Evolutionary conservation across 1,140 invertebrate species (phyloP).

Genomic region (Saccostrea glomerata): DNA sequence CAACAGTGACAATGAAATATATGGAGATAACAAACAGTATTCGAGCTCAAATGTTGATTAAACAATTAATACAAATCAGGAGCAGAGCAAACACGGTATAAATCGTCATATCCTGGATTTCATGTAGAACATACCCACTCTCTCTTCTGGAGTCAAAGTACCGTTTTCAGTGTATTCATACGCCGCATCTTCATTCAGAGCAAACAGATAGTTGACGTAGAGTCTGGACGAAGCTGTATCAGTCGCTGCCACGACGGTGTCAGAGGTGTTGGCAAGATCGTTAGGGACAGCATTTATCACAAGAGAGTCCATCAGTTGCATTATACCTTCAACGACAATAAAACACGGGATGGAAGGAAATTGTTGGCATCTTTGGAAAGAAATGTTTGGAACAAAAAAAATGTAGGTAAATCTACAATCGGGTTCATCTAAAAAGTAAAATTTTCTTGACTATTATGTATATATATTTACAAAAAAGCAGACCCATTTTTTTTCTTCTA

Average conservation of each 20-base stretch:
- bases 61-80: too few relatives aligned
- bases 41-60: too few relatives aligned
- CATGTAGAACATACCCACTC: slow-evolving; percentile 47
- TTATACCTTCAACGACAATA: slow-evolving; percentile 40
- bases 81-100: too few relatives aligned
- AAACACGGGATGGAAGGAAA: neutral
- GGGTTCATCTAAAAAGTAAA: too few relatives aligned
- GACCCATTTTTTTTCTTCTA: too few relatives aligned
- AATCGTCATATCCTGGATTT: slow-evolving; percentile 45
- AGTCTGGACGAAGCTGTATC: slow-evolving; percentile 21
- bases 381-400: too few relatives aligned
- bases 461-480: too few relatives aligned
- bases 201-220: slow-evolving; percentile 45
- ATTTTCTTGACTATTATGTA: too few relatives aligned
- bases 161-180: slow-evolving; percentile 42
- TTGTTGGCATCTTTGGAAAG: too few relatives aligned
- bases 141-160: slow-evolving; percentile 52
- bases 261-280: slow-evolving; percentile 29
- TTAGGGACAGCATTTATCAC: slow-evolving; percentile 38
- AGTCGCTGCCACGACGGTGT: slow-evolving; percentile 6
- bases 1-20: too few relatives aligned
- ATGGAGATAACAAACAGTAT: too few relatives aligned
- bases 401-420: too few relatives aligned
- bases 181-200: slow-evolving; percentile 35
- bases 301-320: slow-evolving; percentile 30